These are phyloP conservation scores for Drosophila bipectinata DNA, from an alignment of 1,140 invertebrate genomes.

Conservation along the genomic window DNA sequence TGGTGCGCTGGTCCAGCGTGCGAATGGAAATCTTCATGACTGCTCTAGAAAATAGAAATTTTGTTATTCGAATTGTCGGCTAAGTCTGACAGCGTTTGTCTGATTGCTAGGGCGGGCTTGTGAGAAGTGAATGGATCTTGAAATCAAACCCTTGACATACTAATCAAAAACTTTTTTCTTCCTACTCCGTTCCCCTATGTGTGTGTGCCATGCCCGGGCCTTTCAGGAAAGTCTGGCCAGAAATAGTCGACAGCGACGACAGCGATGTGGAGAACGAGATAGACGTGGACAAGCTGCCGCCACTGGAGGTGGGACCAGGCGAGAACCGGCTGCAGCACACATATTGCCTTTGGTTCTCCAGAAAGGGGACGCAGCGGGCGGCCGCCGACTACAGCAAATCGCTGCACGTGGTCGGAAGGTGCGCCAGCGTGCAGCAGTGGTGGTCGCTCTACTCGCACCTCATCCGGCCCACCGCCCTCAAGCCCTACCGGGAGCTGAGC, in stretches of 20 bases:
- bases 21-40: conserved; percentile 71
- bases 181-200: neutral
- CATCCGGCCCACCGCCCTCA: conserved; percentile 93
- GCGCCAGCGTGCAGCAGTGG: conserved; percentile 97
- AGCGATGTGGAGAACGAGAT: conserved; percentile 83
- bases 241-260: conserved; percentile 80
- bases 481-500: conserved; percentile 97
- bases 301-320: conserved; percentile 87
- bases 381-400: conserved; percentile 83
- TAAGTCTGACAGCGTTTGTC: neutral
- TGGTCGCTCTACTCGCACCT: conserved; percentile 98
- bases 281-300: conserved; percentile 83
- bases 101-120: conserved; percentile 1
- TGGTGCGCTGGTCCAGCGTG: conserved; percentile 64
- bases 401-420: conserved; percentile 88
- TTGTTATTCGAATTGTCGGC: neutral
- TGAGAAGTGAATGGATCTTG: neutral
- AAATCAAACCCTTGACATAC: conserved; percentile 38
- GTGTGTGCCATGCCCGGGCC: conserved; percentile 26
- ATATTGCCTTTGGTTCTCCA: conserved; percentile 91
- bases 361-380: conserved; percentile 78
- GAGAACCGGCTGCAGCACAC: conserved; percentile 93
- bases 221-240: conserved; percentile 79
- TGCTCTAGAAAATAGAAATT: neutral
- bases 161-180: conserved; percentile 40